Evolutionary conservation across 2,797 vertebrate genomes (phyloP).

Genomic region (Pipistrellus nathusii): DNA sequence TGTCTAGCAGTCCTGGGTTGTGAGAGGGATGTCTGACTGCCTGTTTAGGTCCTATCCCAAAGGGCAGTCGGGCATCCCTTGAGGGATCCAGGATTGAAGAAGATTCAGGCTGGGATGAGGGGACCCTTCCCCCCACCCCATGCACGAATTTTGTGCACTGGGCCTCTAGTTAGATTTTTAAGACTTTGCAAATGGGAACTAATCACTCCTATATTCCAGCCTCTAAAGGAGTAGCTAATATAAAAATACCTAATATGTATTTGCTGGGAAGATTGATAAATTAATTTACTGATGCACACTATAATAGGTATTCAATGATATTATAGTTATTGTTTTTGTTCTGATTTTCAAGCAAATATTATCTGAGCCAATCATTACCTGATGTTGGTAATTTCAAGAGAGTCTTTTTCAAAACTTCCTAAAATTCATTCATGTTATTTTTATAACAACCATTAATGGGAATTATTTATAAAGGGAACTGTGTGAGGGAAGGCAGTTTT

Average conservation of each 20-base stretch:
- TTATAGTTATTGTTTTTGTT: neutral
- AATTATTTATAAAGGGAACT: neutral
- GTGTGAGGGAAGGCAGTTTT: neutral
- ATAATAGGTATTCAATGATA: neutral
- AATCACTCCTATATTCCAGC: neutral
- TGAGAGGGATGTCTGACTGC: too few relatives aligned
- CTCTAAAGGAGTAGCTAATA: neutral
- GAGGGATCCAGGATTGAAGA: too few relatives aligned
- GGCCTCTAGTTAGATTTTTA: neutral
- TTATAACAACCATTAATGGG: neutral
- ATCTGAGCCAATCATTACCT: neutral
- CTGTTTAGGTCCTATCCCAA: too few relatives aligned
- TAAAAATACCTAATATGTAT: neutral
- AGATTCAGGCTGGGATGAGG: too few relatives aligned
- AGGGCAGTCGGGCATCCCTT: too few relatives aligned
- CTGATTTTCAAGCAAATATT: neutral
- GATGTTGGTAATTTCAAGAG: neutral
- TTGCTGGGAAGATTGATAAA: neutral
- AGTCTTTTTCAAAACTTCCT: neutral
- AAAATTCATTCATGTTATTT: neutral
- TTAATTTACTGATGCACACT: neutral
- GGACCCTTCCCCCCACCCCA: too few relatives aligned
- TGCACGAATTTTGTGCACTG: too few relatives aligned
- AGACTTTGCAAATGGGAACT: fast-evolving
- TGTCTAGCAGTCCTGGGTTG: too few relatives aligned